phyloP scores from a whole-genome alignment of 64 coral and sea anemone species.

The Anthopleura sola region DNA sequence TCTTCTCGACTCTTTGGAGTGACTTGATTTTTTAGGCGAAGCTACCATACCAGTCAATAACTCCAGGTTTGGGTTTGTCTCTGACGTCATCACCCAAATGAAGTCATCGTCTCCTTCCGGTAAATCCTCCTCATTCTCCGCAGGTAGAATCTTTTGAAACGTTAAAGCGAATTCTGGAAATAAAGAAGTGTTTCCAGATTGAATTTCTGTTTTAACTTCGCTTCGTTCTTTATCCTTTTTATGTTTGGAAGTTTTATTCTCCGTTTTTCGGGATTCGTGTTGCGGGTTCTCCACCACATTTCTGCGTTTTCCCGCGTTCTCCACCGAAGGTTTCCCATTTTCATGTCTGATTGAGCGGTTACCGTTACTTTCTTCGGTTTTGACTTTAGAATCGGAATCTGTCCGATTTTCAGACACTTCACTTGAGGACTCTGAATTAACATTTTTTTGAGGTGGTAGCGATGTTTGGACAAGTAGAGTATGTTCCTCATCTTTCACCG shows the following conservation, averaged over 20 bases:
- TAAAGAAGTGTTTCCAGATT: background rate
- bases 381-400: background rate
- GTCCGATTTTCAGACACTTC: background rate
- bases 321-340: background rate
- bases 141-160: background rate
- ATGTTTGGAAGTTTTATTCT: background rate
- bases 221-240: background rate
- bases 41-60: background rate
- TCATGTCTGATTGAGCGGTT: background rate
- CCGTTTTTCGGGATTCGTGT: background rate
- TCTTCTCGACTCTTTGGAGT: background rate
- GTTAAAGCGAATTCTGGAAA: constrained; percentile 15
- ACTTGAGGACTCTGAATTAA: background rate
- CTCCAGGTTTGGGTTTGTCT: background rate
- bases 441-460: background rate
- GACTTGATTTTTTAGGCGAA: background rate
- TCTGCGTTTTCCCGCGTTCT: background rate
- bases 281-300: background rate
- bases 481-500: background rate
- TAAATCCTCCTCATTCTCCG: background rate
- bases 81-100: constrained; percentile 3
- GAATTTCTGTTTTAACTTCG: background rate
- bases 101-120: background rate
- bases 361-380: no score
- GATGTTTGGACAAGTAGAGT: background rate